Evolutionary conservation across 2,797 vertebrate genomes (phyloP).

Genomic region (Enteromius treurensis): DNA sequence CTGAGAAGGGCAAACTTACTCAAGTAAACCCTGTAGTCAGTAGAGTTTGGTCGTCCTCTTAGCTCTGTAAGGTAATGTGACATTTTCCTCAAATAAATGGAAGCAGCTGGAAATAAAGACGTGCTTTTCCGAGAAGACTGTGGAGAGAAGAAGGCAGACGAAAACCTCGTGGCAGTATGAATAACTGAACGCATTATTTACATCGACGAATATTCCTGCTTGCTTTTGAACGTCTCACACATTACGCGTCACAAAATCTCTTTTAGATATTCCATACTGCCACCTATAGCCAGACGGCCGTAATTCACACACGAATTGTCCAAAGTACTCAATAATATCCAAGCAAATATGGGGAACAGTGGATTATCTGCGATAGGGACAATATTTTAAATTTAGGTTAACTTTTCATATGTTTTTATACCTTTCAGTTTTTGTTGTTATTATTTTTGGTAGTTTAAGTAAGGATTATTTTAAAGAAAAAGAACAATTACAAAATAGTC

Average conservation of each 20-base stretch:
- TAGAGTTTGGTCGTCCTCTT: slow-evolving; percentile 81
- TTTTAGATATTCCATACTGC: slow-evolving; percentile 14
- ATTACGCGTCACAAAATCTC: slow-evolving; percentile 1
- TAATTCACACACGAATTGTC: neutral
- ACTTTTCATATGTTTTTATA: neutral
- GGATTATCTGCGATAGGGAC: neutral
- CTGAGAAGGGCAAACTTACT: slow-evolving; percentile 81
- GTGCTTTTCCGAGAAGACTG: slow-evolving; percentile 53
- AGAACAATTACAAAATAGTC: neutral
- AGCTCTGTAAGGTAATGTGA: slow-evolving; percentile 82
- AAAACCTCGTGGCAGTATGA: slow-evolving; percentile 50
- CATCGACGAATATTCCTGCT: neutral
- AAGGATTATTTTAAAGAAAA: neutral
- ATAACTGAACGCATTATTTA: slow-evolving; percentile 65
- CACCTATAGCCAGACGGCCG: slow-evolving; percentile 8
- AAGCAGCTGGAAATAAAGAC: slow-evolving; percentile 61
- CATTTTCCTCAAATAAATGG: slow-evolving; percentile 66
- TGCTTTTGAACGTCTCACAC: neutral
- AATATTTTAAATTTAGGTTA: neutral
- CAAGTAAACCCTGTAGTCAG: slow-evolving; percentile 89
- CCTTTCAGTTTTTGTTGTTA: neutral
- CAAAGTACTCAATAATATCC: too few relatives aligned
- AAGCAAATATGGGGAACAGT: neutral
- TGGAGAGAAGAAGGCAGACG: slow-evolving; percentile 46
- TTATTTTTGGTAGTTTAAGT: neutral